Conservation (phyloP, 2,888 invertebrate species). For the Hypercompe scribonia region DNA sequence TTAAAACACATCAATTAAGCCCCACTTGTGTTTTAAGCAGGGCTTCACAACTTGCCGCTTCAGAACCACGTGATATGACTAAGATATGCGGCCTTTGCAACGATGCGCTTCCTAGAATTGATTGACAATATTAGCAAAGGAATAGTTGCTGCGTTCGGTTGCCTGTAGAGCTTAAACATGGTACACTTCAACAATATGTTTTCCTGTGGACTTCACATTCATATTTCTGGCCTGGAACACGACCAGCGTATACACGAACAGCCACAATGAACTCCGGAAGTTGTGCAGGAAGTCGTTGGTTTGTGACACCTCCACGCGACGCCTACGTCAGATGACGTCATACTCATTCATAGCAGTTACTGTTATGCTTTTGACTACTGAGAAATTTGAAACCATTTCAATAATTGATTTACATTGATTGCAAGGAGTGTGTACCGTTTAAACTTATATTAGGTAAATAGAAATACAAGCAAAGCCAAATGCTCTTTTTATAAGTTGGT, state of each 20-base stretch:
- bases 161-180: no score
- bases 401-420: neutral
- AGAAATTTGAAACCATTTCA: neutral
- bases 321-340: conserved; percentile 42
- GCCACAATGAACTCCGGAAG: conserved; percentile 66
- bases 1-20: neutral
- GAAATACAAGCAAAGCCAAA: no score
- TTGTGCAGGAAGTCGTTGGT: conserved; percentile 69
- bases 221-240: neutral
- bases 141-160: neutral
- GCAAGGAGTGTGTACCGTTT: neutral
- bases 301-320: conserved; percentile 60
- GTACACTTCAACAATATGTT: no score
- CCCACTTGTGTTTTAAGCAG: neutral
- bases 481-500: no score
- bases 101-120: neutral
- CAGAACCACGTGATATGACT: neutral
- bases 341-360: conserved; percentile 11
- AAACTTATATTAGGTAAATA: neutral
- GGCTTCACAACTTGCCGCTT: neutral
- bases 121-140: neutral
- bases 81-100: neutral
- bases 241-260: conserved; percentile 50
- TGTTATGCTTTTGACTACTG: neutral
- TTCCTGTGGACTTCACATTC: neutral